Conservation (phyloP, 2,113 vertebrate genomes). For the Raja brachyura region DNA sequence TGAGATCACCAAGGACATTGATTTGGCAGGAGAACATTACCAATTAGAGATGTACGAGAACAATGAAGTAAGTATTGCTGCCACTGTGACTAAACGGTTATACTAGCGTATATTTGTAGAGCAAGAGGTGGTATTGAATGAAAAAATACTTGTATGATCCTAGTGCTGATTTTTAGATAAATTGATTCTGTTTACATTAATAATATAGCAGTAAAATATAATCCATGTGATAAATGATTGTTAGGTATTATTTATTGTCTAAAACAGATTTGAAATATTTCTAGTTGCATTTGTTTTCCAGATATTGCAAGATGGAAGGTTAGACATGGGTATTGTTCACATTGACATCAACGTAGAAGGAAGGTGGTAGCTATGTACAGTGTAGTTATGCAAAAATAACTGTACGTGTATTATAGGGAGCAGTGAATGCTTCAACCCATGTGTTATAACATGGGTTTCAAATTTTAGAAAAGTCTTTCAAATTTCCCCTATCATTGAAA, state of each 20-base stretch:
- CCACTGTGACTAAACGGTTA: neutral
- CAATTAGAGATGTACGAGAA: neutral
- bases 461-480: neutral
- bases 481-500: neutral
- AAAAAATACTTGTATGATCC: neutral
- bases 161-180: neutral
- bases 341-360: neutral
- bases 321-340: neutral
- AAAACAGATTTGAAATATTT: neutral
- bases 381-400: neutral
- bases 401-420: neutral
- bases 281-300: neutral
- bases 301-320: neutral
- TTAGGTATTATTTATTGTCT: neutral
- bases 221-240: neutral
- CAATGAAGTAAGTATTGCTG: constrained; percentile 5
- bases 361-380: neutral
- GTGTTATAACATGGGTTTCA: neutral
- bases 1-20: neutral
- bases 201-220: neutral
- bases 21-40: neutral
- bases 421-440: neutral
- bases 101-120: neutral
- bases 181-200: neutral
- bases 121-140: neutral